These are phyloP conservation scores for Acholoe squamosa DNA, from an alignment of 2,888 invertebrate genomes.

Conservation along the genomic window DNA sequence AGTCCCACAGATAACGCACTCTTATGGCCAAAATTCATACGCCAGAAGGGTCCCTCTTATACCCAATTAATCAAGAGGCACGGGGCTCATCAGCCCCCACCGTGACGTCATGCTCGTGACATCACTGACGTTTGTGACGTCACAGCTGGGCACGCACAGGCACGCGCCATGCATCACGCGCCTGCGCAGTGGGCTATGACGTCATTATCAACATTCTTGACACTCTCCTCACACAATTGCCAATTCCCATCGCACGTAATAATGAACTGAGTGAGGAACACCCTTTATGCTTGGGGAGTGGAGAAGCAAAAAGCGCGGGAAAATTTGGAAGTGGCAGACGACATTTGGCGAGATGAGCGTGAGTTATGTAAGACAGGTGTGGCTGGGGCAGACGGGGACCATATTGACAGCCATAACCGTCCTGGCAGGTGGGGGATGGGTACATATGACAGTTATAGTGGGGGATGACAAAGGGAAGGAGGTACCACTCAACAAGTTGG, in stretches of 20 bases:
- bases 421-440: neutral
- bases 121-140: neutral
- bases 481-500: neutral
- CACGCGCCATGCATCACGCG: slow-evolving; percentile 7
- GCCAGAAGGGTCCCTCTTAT: neutral
- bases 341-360: neutral
- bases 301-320: neutral
- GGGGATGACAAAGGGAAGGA: neutral
- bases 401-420: neutral
- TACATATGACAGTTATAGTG: neutral
- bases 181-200: slow-evolving; percentile 6
- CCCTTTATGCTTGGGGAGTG: no score
- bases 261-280: no score
- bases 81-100: neutral
- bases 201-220: neutral
- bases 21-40: neutral
- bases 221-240: no score
- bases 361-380: slow-evolving; percentile 38
- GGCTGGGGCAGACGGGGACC: neutral
- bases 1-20: neutral
- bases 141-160: slow-evolving; percentile 4
- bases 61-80: neutral
- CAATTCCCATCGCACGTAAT: no score
- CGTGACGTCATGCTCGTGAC: slow-evolving; percentile 1
- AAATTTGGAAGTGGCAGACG: slow-evolving; percentile 23